Percentiles rank a stretch among this genome's conserved stretches.
Conservation (phyloP, 2,888 invertebrate species). For the Spilosoma lubricipeda region DNA sequence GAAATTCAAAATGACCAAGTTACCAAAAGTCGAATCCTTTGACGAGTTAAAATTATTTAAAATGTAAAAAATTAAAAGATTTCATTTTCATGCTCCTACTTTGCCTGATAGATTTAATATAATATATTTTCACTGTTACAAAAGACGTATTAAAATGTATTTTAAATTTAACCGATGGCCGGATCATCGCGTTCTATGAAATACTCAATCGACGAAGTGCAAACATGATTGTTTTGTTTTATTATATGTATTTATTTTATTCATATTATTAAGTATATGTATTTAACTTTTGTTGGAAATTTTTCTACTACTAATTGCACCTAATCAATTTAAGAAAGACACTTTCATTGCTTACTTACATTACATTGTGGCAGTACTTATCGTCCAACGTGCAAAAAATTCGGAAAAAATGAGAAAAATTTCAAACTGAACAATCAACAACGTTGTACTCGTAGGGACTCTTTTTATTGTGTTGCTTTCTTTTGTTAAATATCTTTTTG, state of each 20-base stretch:
- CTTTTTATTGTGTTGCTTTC: neutral
- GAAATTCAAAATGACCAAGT: neutral
- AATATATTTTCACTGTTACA: neutral
- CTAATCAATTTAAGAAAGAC: neutral
- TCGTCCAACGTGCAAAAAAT: neutral
- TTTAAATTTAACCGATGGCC: neutral
- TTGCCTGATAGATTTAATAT: too few species aligned
- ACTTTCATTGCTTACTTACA: neutral
- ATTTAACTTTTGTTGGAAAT: neutral
- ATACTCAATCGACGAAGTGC: neutral
- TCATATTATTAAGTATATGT: too few species aligned
- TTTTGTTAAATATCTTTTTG: constrained; percentile 3
- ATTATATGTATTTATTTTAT: neutral
- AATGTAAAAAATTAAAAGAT: neutral
- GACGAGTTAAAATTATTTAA: neutral
- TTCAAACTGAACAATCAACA: neutral
- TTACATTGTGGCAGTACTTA: constrained; percentile 5
- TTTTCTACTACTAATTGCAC: neutral
- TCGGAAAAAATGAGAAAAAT: neutral
- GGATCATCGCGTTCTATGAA: neutral
- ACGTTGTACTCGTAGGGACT: neutral
- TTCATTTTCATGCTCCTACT: neutral
- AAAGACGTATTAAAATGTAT: neutral
- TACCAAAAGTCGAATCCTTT: neutral
- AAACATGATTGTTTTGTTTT: neutral